phyloP scores from a whole-genome alignment of 2,797 vertebrate genomes.

The Gila robusta region DNA sequence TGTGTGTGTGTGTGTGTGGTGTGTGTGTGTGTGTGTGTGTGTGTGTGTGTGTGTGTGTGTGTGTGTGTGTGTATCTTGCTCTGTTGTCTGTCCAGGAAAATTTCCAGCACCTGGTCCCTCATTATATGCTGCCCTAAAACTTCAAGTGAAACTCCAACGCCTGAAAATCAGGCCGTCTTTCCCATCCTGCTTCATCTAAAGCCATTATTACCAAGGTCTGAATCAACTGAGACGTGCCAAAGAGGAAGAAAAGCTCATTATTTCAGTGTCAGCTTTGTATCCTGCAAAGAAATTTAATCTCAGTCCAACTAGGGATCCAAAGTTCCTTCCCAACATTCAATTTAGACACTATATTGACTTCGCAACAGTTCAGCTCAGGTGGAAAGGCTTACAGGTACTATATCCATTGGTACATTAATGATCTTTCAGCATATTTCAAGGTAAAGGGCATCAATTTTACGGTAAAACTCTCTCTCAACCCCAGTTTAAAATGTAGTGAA shows the following conservation, averaged over 20 bases:
- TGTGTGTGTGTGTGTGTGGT: background rate
- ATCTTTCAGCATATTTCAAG: no score
- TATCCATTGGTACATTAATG: no score
- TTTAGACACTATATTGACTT: slow-evolving; percentile 17
- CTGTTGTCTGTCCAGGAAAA: slow-evolving; percentile 41
- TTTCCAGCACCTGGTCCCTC: slow-evolving; percentile 40
- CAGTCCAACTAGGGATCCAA: background rate
- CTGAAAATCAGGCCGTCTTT: slow-evolving; percentile 28
- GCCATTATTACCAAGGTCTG: slow-evolving; percentile 18
- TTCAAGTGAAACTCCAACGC: slow-evolving; percentile 19
- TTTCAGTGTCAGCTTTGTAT: slow-evolving; percentile 30
- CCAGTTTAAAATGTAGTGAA: no score
- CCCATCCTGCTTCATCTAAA: slow-evolving; percentile 3
- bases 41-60: background rate
- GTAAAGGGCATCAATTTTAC: no score
- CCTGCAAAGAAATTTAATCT: slow-evolving; percentile 22
- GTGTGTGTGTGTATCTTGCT: background rate
- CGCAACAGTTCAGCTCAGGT: background rate
- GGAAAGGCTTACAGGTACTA: background rate
- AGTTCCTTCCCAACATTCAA: background rate
- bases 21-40: background rate
- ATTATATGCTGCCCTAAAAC: slow-evolving; percentile 23
- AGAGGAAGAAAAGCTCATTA: slow-evolving; percentile 9
- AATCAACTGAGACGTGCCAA: background rate
- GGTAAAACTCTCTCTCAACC: no score